These are phyloP conservation scores for Uloborus plumipes DNA, from an alignment of 2,888 invertebrate genomes.

Conservation along the genomic window DNA sequence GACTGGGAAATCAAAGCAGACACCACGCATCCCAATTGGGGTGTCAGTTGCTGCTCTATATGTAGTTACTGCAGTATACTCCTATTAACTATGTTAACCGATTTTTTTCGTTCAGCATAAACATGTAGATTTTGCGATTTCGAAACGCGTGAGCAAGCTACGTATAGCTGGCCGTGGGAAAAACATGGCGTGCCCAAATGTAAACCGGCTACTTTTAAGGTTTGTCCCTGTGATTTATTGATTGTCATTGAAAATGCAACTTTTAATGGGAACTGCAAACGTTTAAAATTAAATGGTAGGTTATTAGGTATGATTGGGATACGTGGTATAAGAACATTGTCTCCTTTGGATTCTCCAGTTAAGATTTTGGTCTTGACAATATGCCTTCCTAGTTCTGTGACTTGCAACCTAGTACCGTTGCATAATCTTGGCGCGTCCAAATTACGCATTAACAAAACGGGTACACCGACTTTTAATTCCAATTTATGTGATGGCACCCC, in stretches of 20 bases:
- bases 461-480: conserved; percentile 67
- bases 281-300: conserved; percentile 63
- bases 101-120: background rate
- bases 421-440: conserved; percentile 68
- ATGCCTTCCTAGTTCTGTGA: conserved; percentile 46
- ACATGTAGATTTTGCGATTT: background rate
- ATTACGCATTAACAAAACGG: conserved; percentile 67
- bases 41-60: no score
- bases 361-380: conserved; percentile 66
- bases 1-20: no score
- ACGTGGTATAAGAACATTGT: conserved; percentile 65
- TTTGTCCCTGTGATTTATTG: conserved; percentile 64
- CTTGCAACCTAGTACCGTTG: conserved; percentile 67
- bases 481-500: conserved; percentile 65
- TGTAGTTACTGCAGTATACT: no score
- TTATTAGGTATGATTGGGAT: conserved; percentile 65
- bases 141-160: background rate
- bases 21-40: no score
- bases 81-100: no score
- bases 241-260: conserved; percentile 65
- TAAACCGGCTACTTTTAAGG: conserved; percentile 51
- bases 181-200: conserved; percentile 63
- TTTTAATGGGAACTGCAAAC: conserved; percentile 65
- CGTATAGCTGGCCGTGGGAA: conserved; percentile 68
- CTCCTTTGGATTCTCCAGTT: conserved; percentile 58